Evolutionary conservation across 1,140 invertebrate species (phyloP).

Genomic region (Drosophila sucinea): DNA sequence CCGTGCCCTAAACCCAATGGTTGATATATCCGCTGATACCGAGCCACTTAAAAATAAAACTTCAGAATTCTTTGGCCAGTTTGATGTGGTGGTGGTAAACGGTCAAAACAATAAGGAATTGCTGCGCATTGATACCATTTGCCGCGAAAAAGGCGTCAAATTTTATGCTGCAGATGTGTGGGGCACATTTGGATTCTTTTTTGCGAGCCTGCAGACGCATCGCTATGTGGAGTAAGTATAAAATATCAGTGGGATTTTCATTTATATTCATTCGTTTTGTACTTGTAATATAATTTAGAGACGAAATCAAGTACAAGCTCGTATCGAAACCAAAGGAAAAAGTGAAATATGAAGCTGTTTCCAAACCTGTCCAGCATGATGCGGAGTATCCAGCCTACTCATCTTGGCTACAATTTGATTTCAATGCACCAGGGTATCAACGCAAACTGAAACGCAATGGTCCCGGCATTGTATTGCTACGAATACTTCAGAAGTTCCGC

Average conservation of each 20-base stretch:
- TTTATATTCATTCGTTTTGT: not conserved
- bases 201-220: slow-evolving; percentile 94
- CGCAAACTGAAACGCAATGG: slow-evolving; percentile 78
- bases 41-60: slow-evolving; percentile 86
- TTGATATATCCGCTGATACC: slow-evolving; percentile 90
- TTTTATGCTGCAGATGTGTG: slow-evolving; percentile 96
- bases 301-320: slow-evolving; percentile 85
- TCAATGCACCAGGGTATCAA: slow-evolving; percentile 82
- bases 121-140: slow-evolving; percentile 90
- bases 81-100: slow-evolving; percentile 93
- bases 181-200: slow-evolving; percentile 96
- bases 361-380: slow-evolving; percentile 83
- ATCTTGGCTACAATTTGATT: slow-evolving; percentile 88
- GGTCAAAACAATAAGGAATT: slow-evolving; percentile 89
- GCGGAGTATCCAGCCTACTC: slow-evolving; percentile 88
- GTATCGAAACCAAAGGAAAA: slow-evolving; percentile 85
- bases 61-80: slow-evolving; percentile 90
- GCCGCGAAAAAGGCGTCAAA: slow-evolving; percentile 90
- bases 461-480: slow-evolving; percentile 78
- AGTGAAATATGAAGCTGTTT: slow-evolving; percentile 84
- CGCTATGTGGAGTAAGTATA: slow-evolving; percentile 92
- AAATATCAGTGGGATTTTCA: not conserved
- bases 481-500: slow-evolving; percentile 90
- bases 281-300: slow-evolving; percentile 55
- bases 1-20: slow-evolving; percentile 96